Percentiles rank a stretch among this genome's conserved stretches.
These are phyloP conservation scores for Leptinotarsa texana DNA, from an alignment of 1,140 invertebrate species.

Conservation along the genomic window DNA sequence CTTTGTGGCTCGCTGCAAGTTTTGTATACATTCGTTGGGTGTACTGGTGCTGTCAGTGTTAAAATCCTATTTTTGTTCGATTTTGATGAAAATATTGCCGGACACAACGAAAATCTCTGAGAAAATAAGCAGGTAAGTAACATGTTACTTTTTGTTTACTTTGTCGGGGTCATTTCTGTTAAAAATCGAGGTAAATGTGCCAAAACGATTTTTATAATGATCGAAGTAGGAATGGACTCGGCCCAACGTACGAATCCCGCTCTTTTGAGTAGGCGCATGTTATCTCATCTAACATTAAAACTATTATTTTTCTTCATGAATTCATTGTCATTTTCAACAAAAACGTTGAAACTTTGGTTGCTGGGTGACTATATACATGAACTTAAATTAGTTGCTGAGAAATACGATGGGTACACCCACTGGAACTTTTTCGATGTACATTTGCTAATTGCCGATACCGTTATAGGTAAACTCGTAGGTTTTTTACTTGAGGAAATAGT, in stretches of 20 bases:
- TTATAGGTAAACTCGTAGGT: background rate
- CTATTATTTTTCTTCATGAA: background rate
- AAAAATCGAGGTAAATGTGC: conserved; percentile 44
- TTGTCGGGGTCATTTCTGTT: conserved; percentile 48
- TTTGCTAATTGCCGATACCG: background rate
- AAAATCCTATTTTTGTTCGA: conserved; percentile 47
- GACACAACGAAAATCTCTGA: conserved; percentile 46
- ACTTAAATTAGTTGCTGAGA: conserved; percentile 10
- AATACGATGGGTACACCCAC: conserved; percentile 28
- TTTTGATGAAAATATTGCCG: conserved; percentile 48
- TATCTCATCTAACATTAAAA: conserved; percentile 21
- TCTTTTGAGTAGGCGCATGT: conserved; percentile 50
- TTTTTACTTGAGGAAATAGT: background rate
- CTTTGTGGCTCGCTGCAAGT: conserved; percentile 48
- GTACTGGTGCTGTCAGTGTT: conserved; percentile 53
- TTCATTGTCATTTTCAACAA: background rate
- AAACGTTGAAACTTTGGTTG: background rate
- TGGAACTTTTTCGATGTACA: background rate
- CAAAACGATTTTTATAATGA: conserved; percentile 30
- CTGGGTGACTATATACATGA: background rate
- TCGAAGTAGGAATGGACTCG: conserved; percentile 48
- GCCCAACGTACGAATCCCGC: conserved; percentile 48
- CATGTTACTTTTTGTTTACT: conserved; percentile 33
- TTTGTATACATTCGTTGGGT: conserved; percentile 56
- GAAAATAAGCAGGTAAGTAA: conserved; percentile 50